Evolutionary conservation across 2,113 vertebrate genomes (phyloP).

Genomic region (Genyomyrus donnyi): DNA sequence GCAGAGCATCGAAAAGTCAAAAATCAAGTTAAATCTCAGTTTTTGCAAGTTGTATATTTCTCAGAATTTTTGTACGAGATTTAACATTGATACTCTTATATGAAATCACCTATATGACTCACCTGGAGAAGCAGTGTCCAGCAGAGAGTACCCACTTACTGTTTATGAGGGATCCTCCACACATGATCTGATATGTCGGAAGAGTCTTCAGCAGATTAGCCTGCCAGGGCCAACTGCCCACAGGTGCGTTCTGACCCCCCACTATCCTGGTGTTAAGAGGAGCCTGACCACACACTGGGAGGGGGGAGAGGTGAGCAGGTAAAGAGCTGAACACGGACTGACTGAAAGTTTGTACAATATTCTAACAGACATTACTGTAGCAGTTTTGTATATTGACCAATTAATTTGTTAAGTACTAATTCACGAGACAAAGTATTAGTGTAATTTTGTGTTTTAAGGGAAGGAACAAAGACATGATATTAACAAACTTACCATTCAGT

Average conservation of each 20-base stretch:
- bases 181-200: no score
- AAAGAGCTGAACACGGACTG: neutral
- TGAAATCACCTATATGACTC: no score
- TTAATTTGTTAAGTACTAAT: no score
- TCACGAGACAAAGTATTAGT: neutral
- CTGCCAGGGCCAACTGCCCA: no score
- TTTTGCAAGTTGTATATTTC: neutral
- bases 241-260: no score
- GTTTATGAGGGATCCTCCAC: conserved; percentile 46
- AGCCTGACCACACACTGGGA: neutral
- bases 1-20: neutral
- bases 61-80: neutral
- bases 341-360: conserved; percentile 25
- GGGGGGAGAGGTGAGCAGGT: neutral
- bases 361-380: conserved; percentile 30
- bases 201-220: no score
- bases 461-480: no score
- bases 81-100: conserved; percentile 21
- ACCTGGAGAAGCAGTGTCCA: no score
- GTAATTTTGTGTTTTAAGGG: neutral
- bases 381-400: neutral
- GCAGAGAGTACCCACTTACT: conserved; percentile 42
- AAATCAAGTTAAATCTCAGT: neutral
- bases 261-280: no score
- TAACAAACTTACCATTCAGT: no score